Evolutionary conservation across 2,113 vertebrate species (phyloP).

Genomic region (Plectropomus leopardus): DNA sequence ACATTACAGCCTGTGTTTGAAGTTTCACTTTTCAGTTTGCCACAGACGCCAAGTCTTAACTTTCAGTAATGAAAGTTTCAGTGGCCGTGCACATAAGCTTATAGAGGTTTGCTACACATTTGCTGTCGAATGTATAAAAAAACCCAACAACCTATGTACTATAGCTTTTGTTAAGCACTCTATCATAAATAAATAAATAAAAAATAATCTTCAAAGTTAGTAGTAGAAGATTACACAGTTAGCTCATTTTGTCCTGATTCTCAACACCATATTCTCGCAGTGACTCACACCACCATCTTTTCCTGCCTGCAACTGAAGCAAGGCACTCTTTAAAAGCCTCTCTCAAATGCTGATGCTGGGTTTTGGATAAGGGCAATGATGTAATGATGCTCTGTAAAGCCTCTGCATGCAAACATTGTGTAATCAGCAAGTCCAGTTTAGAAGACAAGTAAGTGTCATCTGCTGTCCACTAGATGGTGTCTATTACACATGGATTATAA

Average conservation of each 20-base stretch:
- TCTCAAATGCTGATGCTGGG: neutral
- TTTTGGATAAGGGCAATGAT: constrained; percentile 46
- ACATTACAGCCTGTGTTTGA: constrained; percentile 32
- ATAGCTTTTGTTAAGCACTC: too few species aligned
- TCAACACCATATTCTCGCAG: neutral
- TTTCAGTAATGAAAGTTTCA: constrained; percentile 32
- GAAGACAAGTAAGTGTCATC: neutral
- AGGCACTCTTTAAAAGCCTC: neutral
- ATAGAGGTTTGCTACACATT: neutral
- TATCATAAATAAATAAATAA: neutral
- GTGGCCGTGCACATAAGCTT: neutral
- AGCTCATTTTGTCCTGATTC: neutral
- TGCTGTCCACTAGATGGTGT: constrained; percentile 72
- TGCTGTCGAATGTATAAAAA: neutral
- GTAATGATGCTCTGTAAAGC: constrained; percentile 41
- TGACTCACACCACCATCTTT: constrained; percentile 20
- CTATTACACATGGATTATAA: neutral
- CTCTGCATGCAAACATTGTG: constrained; percentile 40
- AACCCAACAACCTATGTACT: too few species aligned
- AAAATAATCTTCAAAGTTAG: neutral
- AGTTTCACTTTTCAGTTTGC: constrained; percentile 60
- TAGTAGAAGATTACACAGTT: neutral
- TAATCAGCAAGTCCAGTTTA: neutral
- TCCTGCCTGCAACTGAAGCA: constrained; percentile 3
- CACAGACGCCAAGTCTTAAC: constrained; percentile 26